Base-by-base conservation (phyloP, 2,888 invertebrate genomes). In the Euplexia lucipara region DNA sequence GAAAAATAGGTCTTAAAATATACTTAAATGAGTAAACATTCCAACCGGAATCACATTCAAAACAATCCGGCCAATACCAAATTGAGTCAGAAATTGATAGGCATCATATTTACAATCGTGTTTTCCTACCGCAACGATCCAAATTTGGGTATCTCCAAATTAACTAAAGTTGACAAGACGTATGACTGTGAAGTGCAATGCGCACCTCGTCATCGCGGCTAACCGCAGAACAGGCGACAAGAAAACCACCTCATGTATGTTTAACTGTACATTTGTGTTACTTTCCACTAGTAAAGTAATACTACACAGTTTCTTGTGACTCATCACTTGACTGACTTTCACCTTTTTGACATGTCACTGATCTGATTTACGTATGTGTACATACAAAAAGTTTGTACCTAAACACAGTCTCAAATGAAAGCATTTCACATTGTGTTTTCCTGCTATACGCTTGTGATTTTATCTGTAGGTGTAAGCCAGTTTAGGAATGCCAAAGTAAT, bases 221-320 rank as follows among this genome's bases (percentile, higher is more conserved):
- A 82, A 82, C 83, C 85, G 75, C 84, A 82, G 71, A 71, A 56
- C 35, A 35, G 34, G 14, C 80, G 81, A 84, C 83, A 83, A 83
- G 71, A 62, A 79, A 81, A 81, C 63, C 72, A 75, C 78, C 75
- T 82, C 75, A 74, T 84, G 84, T 86, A 83, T 84, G 78, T 64
- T 75, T 85, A 88, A 86, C 88, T 81, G 88, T 88, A 79, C 69
- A 78, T 80, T 81, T 82, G 83, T 88, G 82, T 80, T 81, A 86
- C 87, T 88, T 88, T 88, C 86, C 83, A 86, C 83, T 87, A 85
- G 83, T 80, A 83, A 81, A 84, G 85, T 80, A 80, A 81, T 81
- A 72, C 64, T 70, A 75, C 75, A 69, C 70, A 81, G 84, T 84
- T 75, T 79, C 79, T 72, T 71, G 53, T 83, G 83, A 84, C 70